Conservation (phyloP, 2,113 vertebrate species). For the Steatornis caripensis region DNA sequence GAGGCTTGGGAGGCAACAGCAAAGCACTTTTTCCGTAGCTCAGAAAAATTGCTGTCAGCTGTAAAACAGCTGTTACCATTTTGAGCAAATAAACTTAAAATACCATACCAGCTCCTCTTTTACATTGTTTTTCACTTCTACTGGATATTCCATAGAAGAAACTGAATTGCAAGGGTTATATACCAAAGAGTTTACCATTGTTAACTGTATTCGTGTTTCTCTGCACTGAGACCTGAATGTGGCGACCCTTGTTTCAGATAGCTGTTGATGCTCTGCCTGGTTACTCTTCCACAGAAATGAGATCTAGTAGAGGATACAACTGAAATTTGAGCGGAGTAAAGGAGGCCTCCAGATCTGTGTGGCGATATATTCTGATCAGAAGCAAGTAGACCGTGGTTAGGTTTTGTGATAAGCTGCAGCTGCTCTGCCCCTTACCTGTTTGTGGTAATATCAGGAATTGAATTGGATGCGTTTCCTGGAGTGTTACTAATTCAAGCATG, state of each 20-base stretch:
- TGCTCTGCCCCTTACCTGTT: background rate
- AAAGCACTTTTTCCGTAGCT: background rate
- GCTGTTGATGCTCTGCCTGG: background rate
- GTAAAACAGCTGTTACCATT: background rate
- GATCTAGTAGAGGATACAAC: background rate
- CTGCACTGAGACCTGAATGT: background rate
- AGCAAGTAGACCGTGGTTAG: background rate
- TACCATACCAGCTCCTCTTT: background rate
- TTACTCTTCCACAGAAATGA: background rate
- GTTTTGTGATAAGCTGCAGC: background rate
- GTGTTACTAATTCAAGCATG: background rate
- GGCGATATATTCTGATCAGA: background rate
- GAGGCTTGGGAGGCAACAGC: background rate
- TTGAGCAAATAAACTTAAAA: background rate
- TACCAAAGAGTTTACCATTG: fast-evolving
- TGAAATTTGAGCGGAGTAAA: background rate
- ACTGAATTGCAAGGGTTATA: fast-evolving
- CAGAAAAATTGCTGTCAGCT: background rate
- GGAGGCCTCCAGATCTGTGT: background rate
- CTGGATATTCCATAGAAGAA: background rate
- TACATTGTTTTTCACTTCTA: background rate
- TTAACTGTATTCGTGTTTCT: background rate
- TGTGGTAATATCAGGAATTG: background rate
- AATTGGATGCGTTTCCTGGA: background rate
- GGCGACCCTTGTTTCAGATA: background rate